These are phyloP conservation scores for Ips nitidus DNA, from an alignment of 1,140 invertebrate genomes.

Conservation along the genomic window DNA sequence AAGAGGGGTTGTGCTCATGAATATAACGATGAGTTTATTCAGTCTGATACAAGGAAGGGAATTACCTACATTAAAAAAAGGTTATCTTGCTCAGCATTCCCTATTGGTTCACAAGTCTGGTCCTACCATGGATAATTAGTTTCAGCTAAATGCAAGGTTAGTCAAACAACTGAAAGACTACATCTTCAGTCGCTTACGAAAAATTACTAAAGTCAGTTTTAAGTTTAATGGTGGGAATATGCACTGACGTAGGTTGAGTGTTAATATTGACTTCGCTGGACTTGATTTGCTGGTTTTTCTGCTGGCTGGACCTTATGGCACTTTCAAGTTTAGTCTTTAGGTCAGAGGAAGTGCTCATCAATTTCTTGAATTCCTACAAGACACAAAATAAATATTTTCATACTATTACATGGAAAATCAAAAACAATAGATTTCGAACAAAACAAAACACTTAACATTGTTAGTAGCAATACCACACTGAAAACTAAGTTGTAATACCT, in stretches of 20 bases:
- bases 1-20: not conserved
- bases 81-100: no score
- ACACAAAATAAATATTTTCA: not conserved
- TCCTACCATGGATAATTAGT: no score
- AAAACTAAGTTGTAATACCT: slow-evolving; percentile 56
- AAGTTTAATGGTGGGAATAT: slow-evolving; percentile 84
- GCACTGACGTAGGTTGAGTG: slow-evolving; percentile 56
- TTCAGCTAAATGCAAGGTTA: no score
- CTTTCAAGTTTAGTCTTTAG: slow-evolving; percentile 80
- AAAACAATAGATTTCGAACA: no score
- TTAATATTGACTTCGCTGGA: slow-evolving; percentile 46
- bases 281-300: slow-evolving; percentile 54
- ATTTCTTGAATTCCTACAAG: slow-evolving; percentile 82
- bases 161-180: not conserved
- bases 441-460: not conserved
- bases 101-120: no score
- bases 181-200: slow-evolving; percentile 53
- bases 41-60: no score
- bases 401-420: no score
- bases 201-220: slow-evolving; percentile 98
- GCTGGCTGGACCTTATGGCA: slow-evolving; percentile 78
- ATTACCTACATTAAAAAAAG: no score
- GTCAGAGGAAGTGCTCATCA: slow-evolving; percentile 81
- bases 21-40: not conserved
- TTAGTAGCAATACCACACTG: not conserved